Base-by-base conservation (phyloP, 2,797 vertebrate species). In the Vespertilio murinus region DNA sequence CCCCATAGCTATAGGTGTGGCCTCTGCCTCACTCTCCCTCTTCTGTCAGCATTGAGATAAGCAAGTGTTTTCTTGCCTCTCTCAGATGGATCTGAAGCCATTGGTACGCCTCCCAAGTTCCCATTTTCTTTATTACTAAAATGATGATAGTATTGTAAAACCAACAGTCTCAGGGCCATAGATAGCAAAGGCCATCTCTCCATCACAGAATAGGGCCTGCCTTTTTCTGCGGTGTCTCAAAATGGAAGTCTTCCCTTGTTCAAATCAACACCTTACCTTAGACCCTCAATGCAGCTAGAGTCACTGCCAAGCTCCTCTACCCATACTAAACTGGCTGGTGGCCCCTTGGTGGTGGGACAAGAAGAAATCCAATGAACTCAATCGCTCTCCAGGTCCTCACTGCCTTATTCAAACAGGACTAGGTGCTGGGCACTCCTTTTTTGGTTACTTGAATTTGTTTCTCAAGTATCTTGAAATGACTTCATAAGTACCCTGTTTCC, bases 201-300 rank as follows among this genome's bases (percentile, higher is more conserved):
- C 13, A 13, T 49, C n/a, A 22, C 70, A 33, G 42, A 47, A 16
- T 42, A 45, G 90, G 30, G 42, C 20, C 91, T 84, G 65, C 18
- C 22, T 78, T 70, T 87, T 92, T 65, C 45, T 40, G 4, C 12
- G 77, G 14, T 40, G 45, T 73, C 56, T 83, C 38, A 28, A 42
- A 64, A 71, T 42, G 14, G 33, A 75, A 91, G 42, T n/a, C 84
- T 96, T 95, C 56, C 35, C 9, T 33, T 85, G 84, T 79, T 38
- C 49, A 3, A 30, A 20, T 64, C 8, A 20, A 38, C 23, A 81
- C 25, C 28, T 64, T 30, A 33, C 38, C 11, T n/a, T 59, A n/a
- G 23, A 56, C 73, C 56, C 85, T 84, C 18, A 30, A 16, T 42
- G 42, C 52, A 33, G 35, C 47, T 64, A 54, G 49, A 69, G 61